Conservation (phyloP, 2,113 vertebrate species). For the Takifugu bimaculatus region DNA sequence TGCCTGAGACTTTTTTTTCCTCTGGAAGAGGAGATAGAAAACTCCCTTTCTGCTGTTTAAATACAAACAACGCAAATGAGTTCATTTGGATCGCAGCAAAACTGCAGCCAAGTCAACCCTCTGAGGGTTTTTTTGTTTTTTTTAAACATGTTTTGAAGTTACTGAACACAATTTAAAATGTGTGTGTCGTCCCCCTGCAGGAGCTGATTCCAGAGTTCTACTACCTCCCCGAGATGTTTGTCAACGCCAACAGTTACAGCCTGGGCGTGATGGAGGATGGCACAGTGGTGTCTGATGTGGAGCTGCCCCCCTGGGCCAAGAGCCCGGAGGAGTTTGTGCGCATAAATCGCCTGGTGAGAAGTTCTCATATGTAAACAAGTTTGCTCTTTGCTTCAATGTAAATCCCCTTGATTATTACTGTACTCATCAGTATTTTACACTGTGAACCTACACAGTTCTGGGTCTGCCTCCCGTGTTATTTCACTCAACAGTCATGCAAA, state of each 20-base stretch:
- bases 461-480: neutral
- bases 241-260: constrained; percentile 94
- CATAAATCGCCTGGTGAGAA: constrained; percentile 88
- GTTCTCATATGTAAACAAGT: too few species aligned
- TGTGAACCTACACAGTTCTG: neutral
- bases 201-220: constrained; percentile 99
- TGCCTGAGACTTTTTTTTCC: constrained; percentile 16
- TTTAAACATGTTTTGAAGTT: neutral
- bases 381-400: too few species aligned
- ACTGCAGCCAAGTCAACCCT: neutral
- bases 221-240: constrained; percentile 99
- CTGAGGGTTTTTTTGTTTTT: constrained; percentile 23
- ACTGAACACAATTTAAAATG: neutral
- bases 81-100: constrained; percentile 11
- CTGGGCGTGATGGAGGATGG: constrained; percentile 98
- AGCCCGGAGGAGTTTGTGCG: constrained; percentile 96
- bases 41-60: constrained; percentile 2
- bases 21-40: constrained; percentile 6
- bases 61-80: constrained; percentile 21
- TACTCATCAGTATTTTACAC: too few species aligned
- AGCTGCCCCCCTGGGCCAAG: constrained; percentile 98
- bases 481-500: constrained; percentile 2
- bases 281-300: constrained; percentile 91
- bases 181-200: constrained; percentile 60
- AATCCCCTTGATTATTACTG: too few species aligned